A percentile compares a stretch with the other conserved stretches of the same genome.
phyloP scores from a whole-genome alignment of 2,797 vertebrate species.

The Mus minutoides region DNA sequence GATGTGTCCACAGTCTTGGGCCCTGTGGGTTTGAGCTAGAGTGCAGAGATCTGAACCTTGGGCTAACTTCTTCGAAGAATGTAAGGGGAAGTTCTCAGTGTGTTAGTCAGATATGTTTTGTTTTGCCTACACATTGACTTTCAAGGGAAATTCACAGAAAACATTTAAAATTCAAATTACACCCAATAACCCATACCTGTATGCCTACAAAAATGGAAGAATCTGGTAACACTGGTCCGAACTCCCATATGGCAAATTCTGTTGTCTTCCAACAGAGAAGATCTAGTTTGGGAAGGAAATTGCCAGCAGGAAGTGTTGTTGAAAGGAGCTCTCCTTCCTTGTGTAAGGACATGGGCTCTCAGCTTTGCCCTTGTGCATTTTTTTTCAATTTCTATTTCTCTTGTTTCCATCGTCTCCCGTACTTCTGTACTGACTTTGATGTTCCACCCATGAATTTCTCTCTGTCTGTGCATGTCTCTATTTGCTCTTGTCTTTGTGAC shows the following conservation, averaged over 20 bases:
- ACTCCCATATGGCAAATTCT: neutral
- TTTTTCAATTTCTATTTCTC: neutral
- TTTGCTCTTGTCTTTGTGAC: neutral
- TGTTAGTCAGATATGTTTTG: neutral
- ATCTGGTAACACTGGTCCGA: neutral
- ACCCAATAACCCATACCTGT: neutral
- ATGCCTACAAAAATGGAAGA: neutral
- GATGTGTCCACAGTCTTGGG: neutral
- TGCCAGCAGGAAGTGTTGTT: neutral
- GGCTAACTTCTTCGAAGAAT: neutral
- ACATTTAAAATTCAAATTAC: conserved; percentile 37
- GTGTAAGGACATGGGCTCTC: neutral
- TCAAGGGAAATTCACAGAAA: neutral
- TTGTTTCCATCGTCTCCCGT: neutral
- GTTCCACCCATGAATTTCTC: neutral
- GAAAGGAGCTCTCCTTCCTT: neutral
- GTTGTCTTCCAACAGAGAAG: neutral
- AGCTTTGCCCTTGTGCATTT: neutral
- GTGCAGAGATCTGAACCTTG: neutral
- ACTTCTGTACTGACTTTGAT: neutral
- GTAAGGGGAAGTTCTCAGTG: neutral
- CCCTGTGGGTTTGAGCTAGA: neutral
- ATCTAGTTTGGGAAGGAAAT: neutral
- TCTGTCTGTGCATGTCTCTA: neutral
- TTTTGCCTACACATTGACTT: neutral